phyloP scores from a whole-genome alignment of 2,797 vertebrate genomes.

The Fringilla coelebs region DNA sequence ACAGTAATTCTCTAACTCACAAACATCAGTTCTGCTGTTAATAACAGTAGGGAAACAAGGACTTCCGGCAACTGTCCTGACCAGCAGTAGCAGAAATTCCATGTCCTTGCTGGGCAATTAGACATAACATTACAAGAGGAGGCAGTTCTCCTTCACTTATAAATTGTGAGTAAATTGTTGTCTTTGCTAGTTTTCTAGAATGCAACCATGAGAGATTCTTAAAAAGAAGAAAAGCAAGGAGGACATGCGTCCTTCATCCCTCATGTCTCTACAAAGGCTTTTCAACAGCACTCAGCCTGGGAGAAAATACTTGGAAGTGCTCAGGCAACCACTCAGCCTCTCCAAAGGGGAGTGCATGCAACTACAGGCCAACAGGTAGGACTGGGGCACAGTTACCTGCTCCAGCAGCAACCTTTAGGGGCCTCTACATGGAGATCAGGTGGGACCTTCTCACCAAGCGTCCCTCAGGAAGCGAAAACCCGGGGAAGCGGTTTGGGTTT shows the following conservation, averaged over 20 bases:
- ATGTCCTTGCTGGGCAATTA: neutral
- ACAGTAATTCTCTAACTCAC: constrained; percentile 17
- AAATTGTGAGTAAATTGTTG: neutral
- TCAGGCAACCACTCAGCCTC: neutral
- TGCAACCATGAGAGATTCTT: neutral
- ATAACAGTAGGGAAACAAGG: constrained; percentile 2
- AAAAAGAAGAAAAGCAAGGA: neutral
- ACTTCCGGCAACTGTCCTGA: constrained; percentile 24
- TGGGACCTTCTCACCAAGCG: neutral
- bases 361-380: neutral
- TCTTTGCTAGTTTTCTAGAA: constrained; percentile 9
- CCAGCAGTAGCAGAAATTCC: neutral
- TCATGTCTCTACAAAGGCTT: constrained; percentile 6
- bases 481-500: neutral
- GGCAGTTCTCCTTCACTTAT: neutral
- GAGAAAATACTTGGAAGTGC: neutral
- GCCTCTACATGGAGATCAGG: neutral
- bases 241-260: neutral
- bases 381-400: neutral
- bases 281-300: constrained; percentile 23
- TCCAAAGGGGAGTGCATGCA: neutral
- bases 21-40: constrained; percentile 33
- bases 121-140: neutral
- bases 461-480: neutral
- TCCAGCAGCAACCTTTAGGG: neutral